These are phyloP conservation scores for Nomada ferruginata DNA, from an alignment of 2,888 invertebrate genomes.

Conservation along the genomic window DNA sequence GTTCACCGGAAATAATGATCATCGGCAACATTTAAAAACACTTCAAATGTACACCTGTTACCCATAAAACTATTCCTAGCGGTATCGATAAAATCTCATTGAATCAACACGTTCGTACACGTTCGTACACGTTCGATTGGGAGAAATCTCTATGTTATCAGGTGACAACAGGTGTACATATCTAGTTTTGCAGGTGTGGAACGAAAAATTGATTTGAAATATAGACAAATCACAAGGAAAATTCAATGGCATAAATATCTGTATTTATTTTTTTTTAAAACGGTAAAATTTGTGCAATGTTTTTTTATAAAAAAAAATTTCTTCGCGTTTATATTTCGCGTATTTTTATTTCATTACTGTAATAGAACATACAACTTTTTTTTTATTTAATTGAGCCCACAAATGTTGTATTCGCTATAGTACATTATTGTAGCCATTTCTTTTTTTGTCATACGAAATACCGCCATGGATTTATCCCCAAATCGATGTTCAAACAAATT, in stretches of 20 bases:
- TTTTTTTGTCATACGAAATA: too few relatives aligned
- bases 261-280: background rate
- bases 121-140: too few relatives aligned
- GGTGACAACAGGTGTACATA: background rate
- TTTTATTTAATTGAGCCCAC: background rate
- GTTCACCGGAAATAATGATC: conserved; percentile 43
- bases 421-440: too few relatives aligned
- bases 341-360: too few relatives aligned
- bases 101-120: background rate
- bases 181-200: background rate
- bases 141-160: background rate
- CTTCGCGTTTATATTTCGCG: too few relatives aligned
- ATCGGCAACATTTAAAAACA: conserved; percentile 41
- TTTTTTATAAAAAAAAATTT: too few relatives aligned
- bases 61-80: background rate
- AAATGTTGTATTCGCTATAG: background rate
- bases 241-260: background rate
- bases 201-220: background rate
- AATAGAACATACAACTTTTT: too few relatives aligned
- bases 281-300: too few relatives aligned
- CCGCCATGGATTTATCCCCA: too few relatives aligned
- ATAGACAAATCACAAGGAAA: background rate
- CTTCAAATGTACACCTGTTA: conserved; percentile 62
- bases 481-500: too few relatives aligned
- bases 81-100: conserved; percentile 13